Conservation (phyloP, 2,888 invertebrate genomes). For the Neocrepidodera transversa region DNA sequence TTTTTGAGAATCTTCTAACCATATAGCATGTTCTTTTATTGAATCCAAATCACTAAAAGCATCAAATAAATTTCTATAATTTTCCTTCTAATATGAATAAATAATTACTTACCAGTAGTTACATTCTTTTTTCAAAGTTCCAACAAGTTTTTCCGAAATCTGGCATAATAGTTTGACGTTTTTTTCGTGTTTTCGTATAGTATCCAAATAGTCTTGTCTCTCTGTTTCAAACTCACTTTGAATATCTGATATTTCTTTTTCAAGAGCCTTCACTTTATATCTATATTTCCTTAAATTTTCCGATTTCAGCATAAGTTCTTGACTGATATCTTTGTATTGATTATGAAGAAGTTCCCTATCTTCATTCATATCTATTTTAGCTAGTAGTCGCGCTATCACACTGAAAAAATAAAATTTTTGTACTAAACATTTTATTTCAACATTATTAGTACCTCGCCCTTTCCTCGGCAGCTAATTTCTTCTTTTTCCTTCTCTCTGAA, state of each 20-base stretch:
- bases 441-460: constrained; percentile 55
- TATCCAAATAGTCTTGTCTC: constrained; percentile 82
- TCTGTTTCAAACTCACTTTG: constrained; percentile 84
- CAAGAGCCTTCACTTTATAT: constrained; percentile 70
- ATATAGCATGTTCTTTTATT: constrained; percentile 71
- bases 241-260: constrained; percentile 77
- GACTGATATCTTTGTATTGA: constrained; percentile 81
- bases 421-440: no score
- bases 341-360: constrained; percentile 73
- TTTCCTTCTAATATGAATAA: not conserved
- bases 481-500: constrained; percentile 71
- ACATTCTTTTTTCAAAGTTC: constrained; percentile 74
- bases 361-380: constrained; percentile 70
- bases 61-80: not conserved
- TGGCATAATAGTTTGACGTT: constrained; percentile 72
- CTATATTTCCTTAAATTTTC: constrained; percentile 71
- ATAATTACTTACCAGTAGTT: constrained; percentile 68
- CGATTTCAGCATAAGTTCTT: constrained; percentile 76
- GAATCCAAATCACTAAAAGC: constrained; percentile 69
- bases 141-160: constrained; percentile 71
- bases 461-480: constrained; percentile 74
- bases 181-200: constrained; percentile 76
- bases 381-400: constrained; percentile 66
- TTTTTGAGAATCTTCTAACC: constrained; percentile 76
- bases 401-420: constrained; percentile 53